Evolutionary conservation across 2,888 invertebrate genomes (phyloP).

Genomic region (Phytoseiulus persimilis): DNA sequence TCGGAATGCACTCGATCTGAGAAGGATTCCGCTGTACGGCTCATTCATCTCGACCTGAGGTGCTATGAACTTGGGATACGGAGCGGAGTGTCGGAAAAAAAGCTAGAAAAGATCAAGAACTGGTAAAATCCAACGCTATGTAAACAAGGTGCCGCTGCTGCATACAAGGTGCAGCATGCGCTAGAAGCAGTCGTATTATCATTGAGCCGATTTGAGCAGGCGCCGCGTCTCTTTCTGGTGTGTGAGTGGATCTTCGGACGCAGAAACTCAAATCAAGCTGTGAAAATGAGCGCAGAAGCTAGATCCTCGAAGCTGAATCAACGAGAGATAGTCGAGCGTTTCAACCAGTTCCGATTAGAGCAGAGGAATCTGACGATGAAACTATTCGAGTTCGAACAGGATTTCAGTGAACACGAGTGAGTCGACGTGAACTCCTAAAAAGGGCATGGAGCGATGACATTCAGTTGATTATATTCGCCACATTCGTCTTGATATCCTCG

Average conservation of each 20-base stretch:
- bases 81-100: too few relatives aligned
- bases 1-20: too few relatives aligned
- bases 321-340: conserved; percentile 76
- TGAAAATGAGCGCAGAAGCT: conserved; percentile 49
- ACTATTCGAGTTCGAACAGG: conserved; percentile 83
- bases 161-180: too few relatives aligned
- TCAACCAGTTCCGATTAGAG: conserved; percentile 75
- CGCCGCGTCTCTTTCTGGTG: not conserved
- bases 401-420: conserved; percentile 92
- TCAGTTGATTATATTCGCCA: not conserved
- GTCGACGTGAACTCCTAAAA: conserved; percentile 46
- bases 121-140: too few relatives aligned
- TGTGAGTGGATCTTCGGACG: not conserved
- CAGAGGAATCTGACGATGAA: conserved; percentile 77
- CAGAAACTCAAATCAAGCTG: not conserved
- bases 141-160: too few relatives aligned
- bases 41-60: too few relatives aligned
- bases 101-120: too few relatives aligned
- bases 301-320: conserved; percentile 52
- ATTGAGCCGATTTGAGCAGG: too few relatives aligned
- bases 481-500: not conserved
- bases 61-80: too few relatives aligned
- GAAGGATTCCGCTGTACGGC: too few relatives aligned
- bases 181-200: too few relatives aligned
- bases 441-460: not conserved